phyloP scores from a whole-genome alignment of 1,140 invertebrate species.

The Tribolium madens region DNA sequence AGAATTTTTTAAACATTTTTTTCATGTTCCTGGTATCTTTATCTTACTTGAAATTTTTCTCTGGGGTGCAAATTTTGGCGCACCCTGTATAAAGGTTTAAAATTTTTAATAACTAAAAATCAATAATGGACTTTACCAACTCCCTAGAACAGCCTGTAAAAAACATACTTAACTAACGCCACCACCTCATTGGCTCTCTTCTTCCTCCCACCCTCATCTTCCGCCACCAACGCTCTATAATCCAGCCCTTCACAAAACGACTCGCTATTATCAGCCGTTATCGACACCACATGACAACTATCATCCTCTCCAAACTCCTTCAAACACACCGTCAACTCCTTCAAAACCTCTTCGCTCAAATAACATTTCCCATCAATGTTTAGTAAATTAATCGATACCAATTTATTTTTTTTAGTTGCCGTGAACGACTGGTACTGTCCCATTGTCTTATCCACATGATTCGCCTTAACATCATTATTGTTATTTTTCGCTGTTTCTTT shows the following conservation, averaged over 20 bases:
- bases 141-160: too few relatives aligned
- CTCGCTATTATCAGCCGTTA: slow-evolving; percentile 71
- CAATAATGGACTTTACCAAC: too few relatives aligned
- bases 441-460: slow-evolving; percentile 52
- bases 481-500: slow-evolving; percentile 48
- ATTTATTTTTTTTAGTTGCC: slow-evolving; percentile 72
- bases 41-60: too few relatives aligned
- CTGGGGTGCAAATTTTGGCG: too few relatives aligned
- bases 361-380: slow-evolving; percentile 45
- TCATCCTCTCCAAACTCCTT: slow-evolving; percentile 72
- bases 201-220: slow-evolving; percentile 71
- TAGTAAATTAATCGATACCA: slow-evolving; percentile 65
- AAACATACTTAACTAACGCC: slow-evolving; percentile 72
- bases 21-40: too few relatives aligned
- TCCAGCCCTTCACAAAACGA: slow-evolving; percentile 82
- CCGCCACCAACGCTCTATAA: slow-evolving; percentile 72
- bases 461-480: slow-evolving; percentile 7
- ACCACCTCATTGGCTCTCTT: slow-evolving; percentile 71
- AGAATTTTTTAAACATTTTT: too few relatives aligned
- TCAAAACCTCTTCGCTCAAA: slow-evolving; percentile 64
- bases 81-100: too few relatives aligned
- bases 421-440: slow-evolving; percentile 73
- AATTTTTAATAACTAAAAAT: too few relatives aligned
- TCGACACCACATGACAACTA: slow-evolving; percentile 73
- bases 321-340: slow-evolving; percentile 74